Base-by-base conservation (phyloP, 2,797 vertebrate genomes). In the Crax fasciolata region DNA sequence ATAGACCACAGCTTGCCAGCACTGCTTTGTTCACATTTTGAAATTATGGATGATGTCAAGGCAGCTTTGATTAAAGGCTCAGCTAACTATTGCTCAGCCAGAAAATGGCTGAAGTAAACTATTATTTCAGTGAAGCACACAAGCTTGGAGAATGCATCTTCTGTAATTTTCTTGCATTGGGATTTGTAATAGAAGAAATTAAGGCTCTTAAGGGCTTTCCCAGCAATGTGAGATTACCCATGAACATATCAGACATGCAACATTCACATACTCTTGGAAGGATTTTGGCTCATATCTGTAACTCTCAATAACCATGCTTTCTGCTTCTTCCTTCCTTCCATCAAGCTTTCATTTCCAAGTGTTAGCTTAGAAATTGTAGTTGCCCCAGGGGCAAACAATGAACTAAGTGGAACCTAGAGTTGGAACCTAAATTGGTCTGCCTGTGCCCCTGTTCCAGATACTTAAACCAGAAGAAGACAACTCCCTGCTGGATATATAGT, bases 21-120 rank as follows among this genome's bases (percentile, higher is more conserved):
- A 1, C 41, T 46, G 57, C 84, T 89, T 92, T 89, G 66, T 91
- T 86, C 90, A 86, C 61, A 54, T 77, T 82, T 91, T 39, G 48
- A 59, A 89, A 63, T 86, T 84, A 90, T 20, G 48, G 91, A 57
- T 90, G 72, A 61, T 77, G 68, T 89, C 74, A 94, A 93, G 79
- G 78, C 74, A 82, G 71, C 52, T 70, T 75, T 73, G 73, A 84
- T 92, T 84, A 82, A 87, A 94, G 0, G 17, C 57, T 59, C 30
- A 73, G 32, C 71, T 90, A 76, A 63, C 44, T 87, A n/a, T 25
- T 55, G 63, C 72, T 93, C 68, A 74, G 58, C 70, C 1, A 0
- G 79, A 66, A 91, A 66, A 44, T 6, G 20, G 43, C 27, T 94
- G 44, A 75, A 81, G 58, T 57, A 71, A 96, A 95, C 75, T 78